Percentiles rank a stretch among this genome's conserved stretches.
Evolutionary conservation across 35 echinoderm and acorn worm species (phyloP).

Genomic region (Diadema setosum): DNA sequence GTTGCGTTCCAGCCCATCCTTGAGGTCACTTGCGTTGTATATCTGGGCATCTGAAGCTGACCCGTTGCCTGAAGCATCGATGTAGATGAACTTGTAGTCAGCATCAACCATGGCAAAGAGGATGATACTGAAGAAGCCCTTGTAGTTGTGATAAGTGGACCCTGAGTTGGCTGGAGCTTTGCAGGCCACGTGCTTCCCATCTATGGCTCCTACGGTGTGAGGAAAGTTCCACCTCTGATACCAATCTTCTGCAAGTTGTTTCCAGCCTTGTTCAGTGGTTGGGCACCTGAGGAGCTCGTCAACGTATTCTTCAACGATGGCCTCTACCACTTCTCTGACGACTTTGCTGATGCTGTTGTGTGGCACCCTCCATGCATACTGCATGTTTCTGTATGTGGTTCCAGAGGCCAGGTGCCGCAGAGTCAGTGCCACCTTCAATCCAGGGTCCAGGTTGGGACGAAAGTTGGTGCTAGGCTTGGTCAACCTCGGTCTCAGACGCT

Average conservation of each 20-base stretch:
- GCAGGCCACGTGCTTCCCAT: constrained; percentile 69
- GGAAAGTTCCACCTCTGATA: constrained; percentile 67
- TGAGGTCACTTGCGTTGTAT: constrained; percentile 35
- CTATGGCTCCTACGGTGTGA: constrained; percentile 45
- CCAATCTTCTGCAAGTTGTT: background rate
- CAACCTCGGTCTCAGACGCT: background rate
- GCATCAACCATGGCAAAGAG: constrained; percentile 29
- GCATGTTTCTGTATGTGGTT: constrained; percentile 40
- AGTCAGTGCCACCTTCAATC: constrained; percentile 31
- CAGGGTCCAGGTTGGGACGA: background rate
- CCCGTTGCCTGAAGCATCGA: background rate
- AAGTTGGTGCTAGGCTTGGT: background rate
- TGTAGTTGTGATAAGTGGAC: constrained; percentile 15
- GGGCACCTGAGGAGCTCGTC: constrained; percentile 40
- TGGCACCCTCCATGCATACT: constrained; percentile 28
- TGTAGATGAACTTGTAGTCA: constrained; percentile 28
- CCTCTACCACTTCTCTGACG: constrained; percentile 37
- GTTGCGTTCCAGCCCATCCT: constrained; percentile 18
- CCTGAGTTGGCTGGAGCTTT: constrained; percentile 1
- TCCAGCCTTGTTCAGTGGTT: background rate
- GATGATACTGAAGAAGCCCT: constrained; percentile 12
- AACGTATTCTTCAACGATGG: constrained; percentile 42
- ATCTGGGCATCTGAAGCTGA: too few relatives aligned
- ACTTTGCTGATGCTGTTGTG: constrained; percentile 29
- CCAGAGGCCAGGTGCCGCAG: constrained; percentile 26